These are phyloP conservation scores for Harpalus rubripes DNA, from an alignment of 2,888 invertebrate species.

Conservation along the genomic window DNA sequence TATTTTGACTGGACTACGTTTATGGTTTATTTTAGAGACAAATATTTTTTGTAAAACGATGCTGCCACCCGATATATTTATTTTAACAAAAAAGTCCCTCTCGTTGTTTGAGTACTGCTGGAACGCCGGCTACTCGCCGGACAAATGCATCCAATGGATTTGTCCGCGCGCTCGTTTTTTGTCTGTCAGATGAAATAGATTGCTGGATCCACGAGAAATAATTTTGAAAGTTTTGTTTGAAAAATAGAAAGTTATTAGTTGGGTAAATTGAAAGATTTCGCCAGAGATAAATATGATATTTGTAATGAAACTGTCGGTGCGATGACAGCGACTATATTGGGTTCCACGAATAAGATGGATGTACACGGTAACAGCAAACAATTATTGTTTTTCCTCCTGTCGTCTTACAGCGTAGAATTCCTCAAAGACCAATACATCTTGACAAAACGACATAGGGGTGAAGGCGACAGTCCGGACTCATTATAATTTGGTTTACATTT, in stretches of 20 bases:
- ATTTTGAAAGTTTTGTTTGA: slow-evolving; percentile 43
- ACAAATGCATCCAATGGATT: slow-evolving; percentile 25
- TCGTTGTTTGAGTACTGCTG: neutral
- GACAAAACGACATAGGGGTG: neutral
- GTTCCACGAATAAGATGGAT: neutral
- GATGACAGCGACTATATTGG: slow-evolving; percentile 2
- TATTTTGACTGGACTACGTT: too few species aligned
- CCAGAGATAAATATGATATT: slow-evolving; percentile 12
- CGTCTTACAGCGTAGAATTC: neutral
- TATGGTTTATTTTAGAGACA: too few species aligned
- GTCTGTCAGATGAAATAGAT: slow-evolving; percentile 28
- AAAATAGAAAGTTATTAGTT: slow-evolving; percentile 48
- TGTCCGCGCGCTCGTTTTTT: slow-evolving; percentile 14
- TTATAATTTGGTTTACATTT: too few species aligned
- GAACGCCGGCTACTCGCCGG: neutral
- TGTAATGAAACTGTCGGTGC: neutral
- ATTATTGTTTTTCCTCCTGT: neutral
- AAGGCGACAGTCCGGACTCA: too few species aligned
- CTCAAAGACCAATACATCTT: neutral
- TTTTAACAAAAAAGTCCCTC: neutral
- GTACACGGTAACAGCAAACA: neutral
- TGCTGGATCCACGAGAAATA: slow-evolving; percentile 33
- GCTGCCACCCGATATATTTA: too few species aligned
- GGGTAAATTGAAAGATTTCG: slow-evolving; percentile 31
- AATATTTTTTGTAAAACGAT: too few species aligned